Evolutionary conservation across 1,140 invertebrate species (phyloP), one percentile per base, ranked within the genome.

Genomic region (Hyles euphorbiae): DNA sequence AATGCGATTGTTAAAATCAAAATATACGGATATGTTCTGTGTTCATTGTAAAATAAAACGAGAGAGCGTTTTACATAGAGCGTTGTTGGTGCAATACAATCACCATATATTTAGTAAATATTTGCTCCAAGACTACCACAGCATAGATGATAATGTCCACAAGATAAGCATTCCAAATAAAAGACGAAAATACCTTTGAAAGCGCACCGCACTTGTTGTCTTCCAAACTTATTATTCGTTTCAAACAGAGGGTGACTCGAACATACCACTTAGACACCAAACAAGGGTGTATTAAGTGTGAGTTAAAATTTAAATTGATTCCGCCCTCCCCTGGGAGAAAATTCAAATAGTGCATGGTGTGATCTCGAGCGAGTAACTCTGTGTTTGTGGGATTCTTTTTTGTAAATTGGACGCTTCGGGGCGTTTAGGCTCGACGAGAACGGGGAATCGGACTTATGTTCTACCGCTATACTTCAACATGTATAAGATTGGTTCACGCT

Each of bases 281-380:
- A 88, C 85, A 87, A 84, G 85, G 85, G 83, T 86, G 83, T 88
- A 88, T 88, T 88, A 88, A 88, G 85, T 85, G 78, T 81, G 77
- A 88, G 85, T 88, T 88, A 88, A 88, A 88, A 88, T 88, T 88
- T 88, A 88, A 88, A 88, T 88, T 88, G 85, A 88, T 87, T 88
- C 83, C 70, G 79, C 81, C 83, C 81, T 81, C 85, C 76, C 70
- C 74, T 58, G 61, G 73, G 74, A 86, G 82, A 73, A 86, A 87
- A 86, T 85, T 88, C 85, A 83, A 86, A 88, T 88, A 88, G 83
- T 88, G 84, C 62, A 71, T 68, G 70, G 75, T 85, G 82, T 87
- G 80, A 88, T 81, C 80, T 86, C 74, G 65, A 81, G 81, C 83
- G 82, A 67, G 72, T 72, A 77, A 77, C 79, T 73, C 63, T 77